A percentile compares a stretch with the other conserved stretches of the same genome.
Conservation (phyloP, 2,888 invertebrate species). For the Eupithecia subumbrata region DNA sequence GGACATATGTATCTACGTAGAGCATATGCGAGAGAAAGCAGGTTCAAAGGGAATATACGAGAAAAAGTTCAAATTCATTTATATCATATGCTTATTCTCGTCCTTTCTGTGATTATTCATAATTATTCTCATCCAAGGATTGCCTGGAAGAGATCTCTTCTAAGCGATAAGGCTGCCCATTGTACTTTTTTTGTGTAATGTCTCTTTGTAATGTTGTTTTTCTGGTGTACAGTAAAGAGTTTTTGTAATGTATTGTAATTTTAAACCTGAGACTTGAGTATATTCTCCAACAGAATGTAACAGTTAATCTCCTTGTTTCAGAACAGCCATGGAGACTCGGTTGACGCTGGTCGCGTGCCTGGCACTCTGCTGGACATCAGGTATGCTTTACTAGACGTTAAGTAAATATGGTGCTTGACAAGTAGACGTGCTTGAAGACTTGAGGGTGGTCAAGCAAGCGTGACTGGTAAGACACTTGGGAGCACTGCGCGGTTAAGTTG, state of each 20-base stretch:
- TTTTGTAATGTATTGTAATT: no score
- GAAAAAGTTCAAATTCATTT: no score
- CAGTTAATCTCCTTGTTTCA: constrained; percentile 57
- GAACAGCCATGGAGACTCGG: constrained; percentile 66
- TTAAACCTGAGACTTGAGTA: neutral
- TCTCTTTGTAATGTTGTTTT: no score
- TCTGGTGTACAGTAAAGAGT: no score
- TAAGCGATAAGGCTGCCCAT: no score
- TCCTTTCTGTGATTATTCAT: no score
- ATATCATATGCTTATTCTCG: no score
- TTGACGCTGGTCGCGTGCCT: constrained; percentile 60
- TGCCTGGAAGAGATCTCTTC: no score
- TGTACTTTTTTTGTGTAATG: no score
- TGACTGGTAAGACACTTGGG: neutral
- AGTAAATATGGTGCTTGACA: neutral
- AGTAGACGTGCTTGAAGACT: neutral
- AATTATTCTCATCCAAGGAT: no score
- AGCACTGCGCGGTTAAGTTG: neutral
- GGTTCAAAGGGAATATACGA: neutral
- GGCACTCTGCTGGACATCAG: constrained; percentile 55
- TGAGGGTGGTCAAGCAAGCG: neutral
- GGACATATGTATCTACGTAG: no score
- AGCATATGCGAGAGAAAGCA: neutral
- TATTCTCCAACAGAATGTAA: neutral
- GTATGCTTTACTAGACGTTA: constrained; percentile 39